Conservation (phyloP, 2,797 vertebrate species). For the Manis pentadactyla region DNA sequence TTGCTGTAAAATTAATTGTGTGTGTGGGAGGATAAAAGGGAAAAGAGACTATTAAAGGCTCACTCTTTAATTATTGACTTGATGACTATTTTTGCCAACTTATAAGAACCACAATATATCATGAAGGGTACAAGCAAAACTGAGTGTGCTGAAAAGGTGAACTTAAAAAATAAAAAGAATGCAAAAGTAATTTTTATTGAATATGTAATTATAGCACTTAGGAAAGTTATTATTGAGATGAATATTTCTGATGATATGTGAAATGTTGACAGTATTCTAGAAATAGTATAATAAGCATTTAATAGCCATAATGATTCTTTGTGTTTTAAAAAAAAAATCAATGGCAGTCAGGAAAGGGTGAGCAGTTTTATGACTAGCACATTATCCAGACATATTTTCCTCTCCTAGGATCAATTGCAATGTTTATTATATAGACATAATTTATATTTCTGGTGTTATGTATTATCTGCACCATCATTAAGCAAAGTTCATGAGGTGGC, state of each 20-base stretch:
- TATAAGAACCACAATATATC: not conserved
- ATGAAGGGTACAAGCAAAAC: not conserved
- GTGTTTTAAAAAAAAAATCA: constrained; percentile 52
- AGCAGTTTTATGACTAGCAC: constrained; percentile 45
- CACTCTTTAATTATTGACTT: constrained; percentile 30
- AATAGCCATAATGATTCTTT: constrained; percentile 30
- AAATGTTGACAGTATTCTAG: not conserved
- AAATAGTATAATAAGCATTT: not conserved
- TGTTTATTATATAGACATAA: constrained; percentile 42
- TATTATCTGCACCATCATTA: constrained; percentile 16
- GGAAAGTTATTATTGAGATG: not conserved
- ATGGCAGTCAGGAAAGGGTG: constrained; percentile 9
- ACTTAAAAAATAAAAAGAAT: not conserved
- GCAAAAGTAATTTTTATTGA: not conserved
- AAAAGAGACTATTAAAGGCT: not conserved
- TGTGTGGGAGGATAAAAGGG: not conserved
- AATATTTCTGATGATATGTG: constrained; percentile 14
- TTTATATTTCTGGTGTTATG: not conserved
- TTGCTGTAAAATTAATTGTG: constrained; percentile 35
- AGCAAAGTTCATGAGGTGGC: constrained; percentile 9
- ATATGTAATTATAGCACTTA: not conserved
- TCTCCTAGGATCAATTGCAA: constrained; percentile 21
- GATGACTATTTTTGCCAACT: not conserved
- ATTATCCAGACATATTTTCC: constrained; percentile 34
- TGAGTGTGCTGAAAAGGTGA: not conserved